phyloP scores from a whole-genome alignment of 2,888 invertebrate species.

The Tipula helvola region DNA sequence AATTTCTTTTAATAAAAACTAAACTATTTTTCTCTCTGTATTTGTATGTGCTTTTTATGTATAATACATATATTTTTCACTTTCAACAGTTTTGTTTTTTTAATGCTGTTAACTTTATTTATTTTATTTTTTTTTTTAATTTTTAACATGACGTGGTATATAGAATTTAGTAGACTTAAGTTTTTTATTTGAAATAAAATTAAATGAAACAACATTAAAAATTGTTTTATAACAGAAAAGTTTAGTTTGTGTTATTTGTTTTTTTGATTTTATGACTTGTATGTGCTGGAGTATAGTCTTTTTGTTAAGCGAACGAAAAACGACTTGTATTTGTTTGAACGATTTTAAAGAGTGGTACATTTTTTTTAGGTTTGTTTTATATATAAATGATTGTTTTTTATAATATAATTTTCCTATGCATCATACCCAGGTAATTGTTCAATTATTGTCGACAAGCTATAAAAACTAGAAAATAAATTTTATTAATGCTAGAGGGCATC shows the following conservation, averaged over 20 bases:
- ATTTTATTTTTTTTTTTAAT: too few relatives aligned
- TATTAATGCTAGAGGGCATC: too few relatives aligned
- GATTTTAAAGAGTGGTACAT: neutral
- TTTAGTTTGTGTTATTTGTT: neutral
- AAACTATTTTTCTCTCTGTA: neutral
- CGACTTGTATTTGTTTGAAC: neutral
- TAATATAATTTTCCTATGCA: neutral
- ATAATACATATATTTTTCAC: neutral
- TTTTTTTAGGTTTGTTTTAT: too few relatives aligned
- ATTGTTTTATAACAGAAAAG: neutral
- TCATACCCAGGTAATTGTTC: too few relatives aligned
- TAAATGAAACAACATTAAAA: neutral
- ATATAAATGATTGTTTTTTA: neutral
- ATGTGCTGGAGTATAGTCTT: neutral
- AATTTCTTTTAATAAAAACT: neutral
- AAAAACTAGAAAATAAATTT: too few relatives aligned
- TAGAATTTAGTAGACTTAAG: neutral
- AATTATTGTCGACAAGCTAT: too few relatives aligned
- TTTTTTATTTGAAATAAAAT: neutral
- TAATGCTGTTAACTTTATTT: neutral
- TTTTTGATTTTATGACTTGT: neutral
- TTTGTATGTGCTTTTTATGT: neutral
- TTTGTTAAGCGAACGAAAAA: neutral
- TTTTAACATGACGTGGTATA: neutral
- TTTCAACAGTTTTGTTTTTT: neutral